Base-by-base conservation (phyloP, 2,888 invertebrate genomes). In the Eurytoma californica region DNA sequence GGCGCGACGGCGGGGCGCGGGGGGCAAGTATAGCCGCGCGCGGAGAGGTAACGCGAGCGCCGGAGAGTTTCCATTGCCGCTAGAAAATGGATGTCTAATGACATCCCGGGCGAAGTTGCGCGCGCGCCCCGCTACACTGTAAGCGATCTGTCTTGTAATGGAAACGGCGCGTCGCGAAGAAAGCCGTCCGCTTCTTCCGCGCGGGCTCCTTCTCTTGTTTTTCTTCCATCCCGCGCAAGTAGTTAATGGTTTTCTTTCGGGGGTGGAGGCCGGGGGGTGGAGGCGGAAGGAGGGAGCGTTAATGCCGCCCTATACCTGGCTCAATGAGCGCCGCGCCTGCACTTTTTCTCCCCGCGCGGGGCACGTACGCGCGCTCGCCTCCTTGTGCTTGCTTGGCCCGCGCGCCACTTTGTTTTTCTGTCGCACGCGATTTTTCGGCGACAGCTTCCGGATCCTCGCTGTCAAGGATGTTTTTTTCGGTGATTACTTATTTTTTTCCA, bases 201-300 rank as follows among this genome's bases (percentile, higher is more conserved):
- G 63, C 53, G 73, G 73, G 77, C 78, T 51, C n/a, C 51, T 18
- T 47, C 63, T 58, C 78, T 72, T 79, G 78, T 81, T 77, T 79
- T 82, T 76, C 78, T 83, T 84, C 83, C 83, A 82, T 79, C 82
- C 82, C 81, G 84, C 84, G 83, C 84, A 84, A 85, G 85, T 80
- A 72, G 70, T 72, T 86, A 85, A 87, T 85, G 86, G 85, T 85
- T 88, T 86, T 86, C 87, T 87, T 80, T 70, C 58, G 85, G 82
- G 83, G 85, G 39, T 14, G 65, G 51, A 24, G 57, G 84, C 82
- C 85, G 84, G 84, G 84, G 83, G 83, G 83, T 83, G 82, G 82
- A 84, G 82, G 57, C 51, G 63, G 76, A 13, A 47, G 39, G 49
- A 1, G 60, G 12, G 18, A 20, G 66, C 28, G 73, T 68, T 57